These are phyloP conservation scores for Merluccius polli DNA, from an alignment of 2,797 vertebrate species.

Conservation along the genomic window DNA sequence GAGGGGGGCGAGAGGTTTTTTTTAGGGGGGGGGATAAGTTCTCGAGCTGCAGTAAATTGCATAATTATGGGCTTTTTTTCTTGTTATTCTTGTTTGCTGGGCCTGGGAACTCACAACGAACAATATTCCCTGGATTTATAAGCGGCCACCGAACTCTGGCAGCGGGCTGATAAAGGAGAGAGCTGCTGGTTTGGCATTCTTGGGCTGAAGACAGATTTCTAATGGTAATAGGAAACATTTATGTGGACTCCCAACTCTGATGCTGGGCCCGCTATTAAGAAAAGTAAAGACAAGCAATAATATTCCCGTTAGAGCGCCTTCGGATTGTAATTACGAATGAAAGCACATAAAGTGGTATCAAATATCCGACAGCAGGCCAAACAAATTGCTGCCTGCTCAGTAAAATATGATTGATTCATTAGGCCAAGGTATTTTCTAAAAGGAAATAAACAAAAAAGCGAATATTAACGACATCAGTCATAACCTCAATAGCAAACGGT, in stretches of 20 bases:
- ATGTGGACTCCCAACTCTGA: constrained; percentile 55
- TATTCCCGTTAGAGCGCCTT: constrained; percentile 47
- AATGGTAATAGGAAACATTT: constrained; percentile 66
- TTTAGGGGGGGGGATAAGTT: constrained; percentile 63
- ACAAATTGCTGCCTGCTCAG: constrained; percentile 40
- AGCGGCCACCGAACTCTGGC: constrained; percentile 66
- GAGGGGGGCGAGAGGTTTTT: constrained; percentile 48
- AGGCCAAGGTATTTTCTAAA: constrained; percentile 24
- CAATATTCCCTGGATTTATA: constrained; percentile 68
- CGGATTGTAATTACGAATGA: constrained; percentile 52
- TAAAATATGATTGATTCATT: constrained; percentile 47
- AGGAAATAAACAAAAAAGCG: background rate
- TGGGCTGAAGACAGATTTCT: constrained; percentile 62
- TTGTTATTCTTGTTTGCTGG: constrained; percentile 68
- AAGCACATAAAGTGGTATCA: constrained; percentile 51
- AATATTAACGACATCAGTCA: background rate
- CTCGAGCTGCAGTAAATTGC: constrained; percentile 69
- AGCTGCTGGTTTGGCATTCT: constrained; percentile 58
- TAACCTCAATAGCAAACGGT: background rate
- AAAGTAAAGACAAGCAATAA: constrained; percentile 67
- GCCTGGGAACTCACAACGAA: constrained; percentile 62
- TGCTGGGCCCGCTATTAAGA: constrained; percentile 57
- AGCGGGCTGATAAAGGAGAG: constrained; percentile 69
- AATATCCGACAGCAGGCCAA: constrained; percentile 45
- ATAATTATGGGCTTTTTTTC: constrained; percentile 68